Evolutionary conservation across 2,888 invertebrate species (phyloP).

Genomic region (Deilephila elpenor): DNA sequence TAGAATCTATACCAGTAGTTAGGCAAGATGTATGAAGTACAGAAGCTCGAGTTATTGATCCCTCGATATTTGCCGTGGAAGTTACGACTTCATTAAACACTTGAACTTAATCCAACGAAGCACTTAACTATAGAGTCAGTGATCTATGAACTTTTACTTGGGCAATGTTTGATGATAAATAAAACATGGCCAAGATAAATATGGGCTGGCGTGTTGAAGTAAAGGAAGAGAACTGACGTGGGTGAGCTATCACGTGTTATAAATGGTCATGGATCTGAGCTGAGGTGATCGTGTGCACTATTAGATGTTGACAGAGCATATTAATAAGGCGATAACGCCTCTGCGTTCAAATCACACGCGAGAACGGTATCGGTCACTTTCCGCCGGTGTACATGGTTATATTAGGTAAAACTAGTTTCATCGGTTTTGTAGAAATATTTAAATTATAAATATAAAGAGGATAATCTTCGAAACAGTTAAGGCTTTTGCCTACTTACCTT

Average conservation of each 20-base stretch:
- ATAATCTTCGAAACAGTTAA: background rate
- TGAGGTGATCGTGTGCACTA: constrained; percentile 69
- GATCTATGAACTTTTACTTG: background rate
- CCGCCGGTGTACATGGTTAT: background rate
- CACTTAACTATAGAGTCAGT: background rate
- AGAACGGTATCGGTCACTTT: constrained; percentile 22
- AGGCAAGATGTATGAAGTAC: background rate
- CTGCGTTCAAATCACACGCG: constrained; percentile 42
- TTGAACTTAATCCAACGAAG: background rate
- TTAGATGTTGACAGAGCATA: constrained; percentile 53
- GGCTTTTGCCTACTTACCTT: background rate
- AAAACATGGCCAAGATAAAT: background rate
- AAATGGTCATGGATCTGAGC: constrained; percentile 58
- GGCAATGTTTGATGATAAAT: background rate
- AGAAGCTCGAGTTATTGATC: background rate
- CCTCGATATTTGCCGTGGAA: background rate
- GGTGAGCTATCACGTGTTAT: constrained; percentile 58
- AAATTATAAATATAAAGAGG: background rate
- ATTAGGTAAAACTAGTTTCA: constrained; percentile 15
- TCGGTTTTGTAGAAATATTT: background rate
- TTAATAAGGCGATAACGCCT: constrained; percentile 59
- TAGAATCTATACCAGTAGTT: background rate
- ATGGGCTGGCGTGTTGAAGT: background rate
- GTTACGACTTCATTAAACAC: background rate
- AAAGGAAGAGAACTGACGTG: constrained; percentile 50